A percentile compares a stretch with the other conserved stretches of the same genome.
Conservation (phyloP, 2,113 vertebrate genomes). For the Ceyx cyanopectus region DNA sequence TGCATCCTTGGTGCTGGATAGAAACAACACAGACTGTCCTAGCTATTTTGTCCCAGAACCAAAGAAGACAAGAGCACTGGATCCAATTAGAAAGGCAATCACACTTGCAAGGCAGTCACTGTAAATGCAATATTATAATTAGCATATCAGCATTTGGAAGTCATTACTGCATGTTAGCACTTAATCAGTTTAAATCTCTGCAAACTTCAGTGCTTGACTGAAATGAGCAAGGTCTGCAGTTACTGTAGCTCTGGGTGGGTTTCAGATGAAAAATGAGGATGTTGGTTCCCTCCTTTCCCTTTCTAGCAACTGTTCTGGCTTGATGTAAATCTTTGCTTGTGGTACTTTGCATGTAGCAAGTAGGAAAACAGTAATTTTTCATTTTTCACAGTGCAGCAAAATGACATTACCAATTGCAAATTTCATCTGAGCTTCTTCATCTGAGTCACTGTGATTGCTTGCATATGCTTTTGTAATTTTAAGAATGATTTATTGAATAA, state of each 20-base stretch:
- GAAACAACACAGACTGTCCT: not conserved
- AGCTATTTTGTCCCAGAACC: not conserved
- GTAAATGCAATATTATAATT: not conserved
- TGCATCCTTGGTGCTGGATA: not conserved
- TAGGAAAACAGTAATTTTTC: not conserved
- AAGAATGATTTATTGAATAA: not conserved
- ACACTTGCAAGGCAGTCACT: not conserved
- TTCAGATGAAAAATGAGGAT: not conserved
- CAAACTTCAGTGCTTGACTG: not conserved
- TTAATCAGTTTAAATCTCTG: not conserved
- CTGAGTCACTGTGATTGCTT: slow-evolving; percentile 19
- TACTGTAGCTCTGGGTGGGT: not conserved
- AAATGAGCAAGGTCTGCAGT: not conserved
- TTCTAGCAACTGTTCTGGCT: not conserved
- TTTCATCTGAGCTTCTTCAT: slow-evolving; percentile 1
- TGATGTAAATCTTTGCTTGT: not conserved
- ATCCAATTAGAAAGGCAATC: not conserved
- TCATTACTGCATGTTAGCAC: not conserved
- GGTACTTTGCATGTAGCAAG: not conserved
- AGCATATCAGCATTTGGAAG: not conserved
- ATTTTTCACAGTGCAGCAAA: not conserved
- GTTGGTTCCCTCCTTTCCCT: not conserved
- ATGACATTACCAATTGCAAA: not conserved
- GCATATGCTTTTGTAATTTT: not conserved
- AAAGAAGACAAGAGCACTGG: not conserved